Conservation (phyloP, 2,113 vertebrate genomes). For the Corvus cornix region DNA sequence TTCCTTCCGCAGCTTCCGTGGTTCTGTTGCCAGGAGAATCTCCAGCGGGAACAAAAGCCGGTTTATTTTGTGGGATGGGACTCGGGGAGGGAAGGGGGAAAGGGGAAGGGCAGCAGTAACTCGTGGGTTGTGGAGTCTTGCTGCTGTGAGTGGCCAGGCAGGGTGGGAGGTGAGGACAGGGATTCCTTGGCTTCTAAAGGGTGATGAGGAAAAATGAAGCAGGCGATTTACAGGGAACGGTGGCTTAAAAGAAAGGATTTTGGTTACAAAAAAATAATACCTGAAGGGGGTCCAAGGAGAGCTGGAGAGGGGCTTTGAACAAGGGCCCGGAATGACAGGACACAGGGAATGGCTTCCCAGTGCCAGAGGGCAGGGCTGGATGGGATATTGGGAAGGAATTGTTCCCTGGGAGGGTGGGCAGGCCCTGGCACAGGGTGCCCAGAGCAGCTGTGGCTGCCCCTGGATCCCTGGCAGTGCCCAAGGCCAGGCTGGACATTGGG, state of each 20-base stretch:
- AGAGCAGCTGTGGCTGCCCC: neutral
- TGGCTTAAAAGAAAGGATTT: neutral
- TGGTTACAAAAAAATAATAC: too few species aligned
- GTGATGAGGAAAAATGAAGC: rapidly evolving
- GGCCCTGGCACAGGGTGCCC: neutral
- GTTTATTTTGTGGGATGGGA: neutral
- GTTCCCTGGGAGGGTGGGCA: rapidly evolving
- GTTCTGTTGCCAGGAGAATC: constrained; percentile 18
- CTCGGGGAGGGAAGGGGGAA: neutral
- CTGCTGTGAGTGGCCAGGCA: rapidly evolving
- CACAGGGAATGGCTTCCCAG: neutral
- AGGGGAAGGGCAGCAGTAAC: neutral
- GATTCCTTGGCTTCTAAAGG: neutral
- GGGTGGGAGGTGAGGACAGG: neutral
- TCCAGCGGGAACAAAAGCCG: neutral
- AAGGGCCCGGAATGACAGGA: neutral
- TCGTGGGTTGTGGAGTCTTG: neutral
- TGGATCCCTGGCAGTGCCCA: neutral
- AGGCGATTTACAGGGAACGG: neutral
- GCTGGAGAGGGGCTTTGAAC: neutral
- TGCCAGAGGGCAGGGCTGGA: rapidly evolving
- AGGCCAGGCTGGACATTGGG: neutral
- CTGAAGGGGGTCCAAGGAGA: neutral
- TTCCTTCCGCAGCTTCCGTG: neutral
- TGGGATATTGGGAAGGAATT: neutral